A percentile compares a stretch with the other conserved stretches of the same genome.
phyloP scores from a whole-genome alignment of 1,140 invertebrate species.

The Penaeus vannamei region DNA sequence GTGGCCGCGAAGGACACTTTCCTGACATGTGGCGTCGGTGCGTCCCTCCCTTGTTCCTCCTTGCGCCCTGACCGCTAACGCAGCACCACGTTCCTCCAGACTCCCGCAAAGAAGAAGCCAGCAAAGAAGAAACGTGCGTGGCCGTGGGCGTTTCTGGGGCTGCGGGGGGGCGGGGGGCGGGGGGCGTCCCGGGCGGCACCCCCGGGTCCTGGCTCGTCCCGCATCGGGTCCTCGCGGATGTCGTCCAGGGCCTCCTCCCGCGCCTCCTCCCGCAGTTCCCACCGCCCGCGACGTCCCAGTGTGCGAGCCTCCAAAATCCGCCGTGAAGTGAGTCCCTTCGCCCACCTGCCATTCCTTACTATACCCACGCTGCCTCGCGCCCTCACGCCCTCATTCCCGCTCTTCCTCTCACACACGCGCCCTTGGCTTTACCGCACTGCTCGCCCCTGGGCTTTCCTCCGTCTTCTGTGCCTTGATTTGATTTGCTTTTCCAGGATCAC shows the following conservation, averaged over 20 bases:
- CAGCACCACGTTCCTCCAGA: constrained; percentile 35
- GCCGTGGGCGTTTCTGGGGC: constrained; percentile 42
- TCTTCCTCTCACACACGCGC: too few relatives aligned
- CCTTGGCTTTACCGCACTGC: too few relatives aligned
- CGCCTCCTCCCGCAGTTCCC: constrained; percentile 44
- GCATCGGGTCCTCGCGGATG: neutral
- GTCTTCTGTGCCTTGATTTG: neutral
- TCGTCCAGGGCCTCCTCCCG: constrained; percentile 41
- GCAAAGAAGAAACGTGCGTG: constrained; percentile 44
- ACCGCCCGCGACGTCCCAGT: constrained; percentile 40
- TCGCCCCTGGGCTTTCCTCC: neutral
- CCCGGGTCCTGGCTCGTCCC: too few relatives aligned
- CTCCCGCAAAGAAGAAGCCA: constrained; percentile 45
- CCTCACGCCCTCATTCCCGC: neutral
- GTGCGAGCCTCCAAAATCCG: constrained; percentile 43
- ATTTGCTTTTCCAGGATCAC: neutral
- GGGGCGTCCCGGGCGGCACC: neutral
- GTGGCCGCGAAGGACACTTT: too few relatives aligned
- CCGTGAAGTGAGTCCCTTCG: constrained; percentile 41
- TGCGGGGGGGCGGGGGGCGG: constrained; percentile 28
- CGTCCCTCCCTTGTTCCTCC: too few relatives aligned
- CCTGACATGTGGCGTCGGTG: too few relatives aligned
- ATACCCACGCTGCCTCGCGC: neutral
- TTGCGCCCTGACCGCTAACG: constrained; percentile 13
- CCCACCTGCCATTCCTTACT: neutral